Conservation (phyloP, 2,888 invertebrate species). For the Empis livida region DNA sequence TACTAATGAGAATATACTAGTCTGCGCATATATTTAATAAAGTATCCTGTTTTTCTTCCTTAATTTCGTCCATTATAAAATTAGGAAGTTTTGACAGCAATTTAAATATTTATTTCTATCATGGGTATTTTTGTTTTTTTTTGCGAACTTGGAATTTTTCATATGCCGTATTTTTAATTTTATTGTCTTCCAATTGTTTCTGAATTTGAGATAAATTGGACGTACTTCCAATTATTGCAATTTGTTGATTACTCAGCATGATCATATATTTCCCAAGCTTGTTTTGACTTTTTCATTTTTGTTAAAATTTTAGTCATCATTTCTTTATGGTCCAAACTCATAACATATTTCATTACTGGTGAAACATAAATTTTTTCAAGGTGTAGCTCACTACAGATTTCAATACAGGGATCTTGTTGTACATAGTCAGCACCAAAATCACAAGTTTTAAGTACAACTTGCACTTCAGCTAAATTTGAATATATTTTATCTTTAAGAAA, state of each 20-base stretch:
- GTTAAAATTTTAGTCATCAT: conserved; percentile 46
- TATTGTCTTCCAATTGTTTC: neutral
- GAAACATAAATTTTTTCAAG: conserved; percentile 25
- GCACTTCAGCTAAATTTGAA: conserved; percentile 43
- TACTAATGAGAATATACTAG: too few relatives aligned
- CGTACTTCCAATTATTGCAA: neutral
- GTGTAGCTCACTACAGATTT: conserved; percentile 8
- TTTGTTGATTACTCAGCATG: neutral
- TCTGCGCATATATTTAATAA: conserved; percentile 22
- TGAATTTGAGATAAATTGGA: neutral
- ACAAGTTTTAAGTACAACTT: conserved; percentile 43
- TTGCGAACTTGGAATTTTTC: neutral
- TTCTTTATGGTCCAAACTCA: conserved; percentile 51
- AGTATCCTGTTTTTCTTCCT: conserved; percentile 15
- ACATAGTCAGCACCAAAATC: conserved; percentile 55
- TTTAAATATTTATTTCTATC: conserved; percentile 19
- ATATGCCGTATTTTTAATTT: neutral
- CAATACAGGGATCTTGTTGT: conserved; percentile 35
- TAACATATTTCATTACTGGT: conserved; percentile 60
- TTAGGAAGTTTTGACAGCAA: conserved; percentile 1
- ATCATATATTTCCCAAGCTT: conserved; percentile 39
- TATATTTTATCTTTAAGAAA: conserved; percentile 59
- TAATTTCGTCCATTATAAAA: conserved; percentile 2
- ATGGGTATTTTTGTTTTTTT: conserved; percentile 15
- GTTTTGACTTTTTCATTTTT: conserved; percentile 40